Base-by-base conservation (phyloP, 2,888 invertebrate species). In the Disparrhopalites patrizii region DNA sequence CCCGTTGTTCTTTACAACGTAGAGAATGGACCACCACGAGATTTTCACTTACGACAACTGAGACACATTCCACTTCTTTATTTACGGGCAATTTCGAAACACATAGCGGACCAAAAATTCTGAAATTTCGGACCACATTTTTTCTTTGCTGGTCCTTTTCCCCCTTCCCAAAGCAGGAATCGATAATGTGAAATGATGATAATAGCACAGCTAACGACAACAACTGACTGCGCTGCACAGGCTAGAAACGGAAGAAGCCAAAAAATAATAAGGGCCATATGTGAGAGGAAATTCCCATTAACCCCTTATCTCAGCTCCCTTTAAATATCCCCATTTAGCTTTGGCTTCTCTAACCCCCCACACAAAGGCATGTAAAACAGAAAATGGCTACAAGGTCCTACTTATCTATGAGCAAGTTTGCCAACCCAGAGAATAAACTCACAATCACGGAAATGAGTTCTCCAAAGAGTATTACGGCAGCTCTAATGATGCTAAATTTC, bases 251-350 rank as follows among this genome's bases (percentile, higher is more conserved):
- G n/a, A n/a, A n/a, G n/a, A n/a, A 30, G 7, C 33, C 27, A 27
- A 30, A 28, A 38, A 27, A 27, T 30, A 54, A 56, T 64, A 57
- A 51, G 33, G 55, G 36, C 50, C 33, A 36, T 50, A 64, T 57
- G 57, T 64, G 64, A 57, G 56, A 64, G 50, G 51, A 64, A 64
- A 64, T 64, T 51, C 57, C 64, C 64, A 64, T 64, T 64, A 64
- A 64, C 64, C 51, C 52, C 64, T 64, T 64, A 64, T 64, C 64
- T 64, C 57, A n/a, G n/a, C 51, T 40, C 57, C 64, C 64, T 64
- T 28, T 57, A 51, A 38, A 36, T 57, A 64, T 51, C 57, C 64
- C 25, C 38, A 50, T 33, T 33, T 31, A 47, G 40, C 38, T 51
- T 27, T 27, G 36, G 27, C 20, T 23, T 60, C n/a, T 15, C 30